phyloP scores from a whole-genome alignment of 2,888 invertebrate genomes.

The Priocnemis perturbator region DNA sequence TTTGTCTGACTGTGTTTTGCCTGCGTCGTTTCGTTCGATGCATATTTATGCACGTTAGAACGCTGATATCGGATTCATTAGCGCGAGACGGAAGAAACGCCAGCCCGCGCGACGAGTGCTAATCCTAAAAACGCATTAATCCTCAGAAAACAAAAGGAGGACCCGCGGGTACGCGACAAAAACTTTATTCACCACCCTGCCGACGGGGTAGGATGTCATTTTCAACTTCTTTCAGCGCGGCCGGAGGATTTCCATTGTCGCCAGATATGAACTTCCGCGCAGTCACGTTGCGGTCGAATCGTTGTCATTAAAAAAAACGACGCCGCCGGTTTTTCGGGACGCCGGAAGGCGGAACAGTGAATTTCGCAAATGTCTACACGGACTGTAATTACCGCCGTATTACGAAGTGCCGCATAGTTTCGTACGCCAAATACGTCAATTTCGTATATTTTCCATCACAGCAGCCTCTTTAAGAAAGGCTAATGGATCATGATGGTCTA shows the following conservation, averaged over 20 bases:
- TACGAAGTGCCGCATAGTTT: background rate
- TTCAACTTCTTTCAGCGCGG: slow-evolving; percentile 1
- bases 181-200: slow-evolving; percentile 3
- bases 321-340: background rate
- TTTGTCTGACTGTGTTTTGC: too few relatives aligned
- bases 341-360: slow-evolving; percentile 5
- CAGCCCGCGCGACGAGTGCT: background rate
- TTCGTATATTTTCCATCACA: too few relatives aligned
- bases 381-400: too few relatives aligned
- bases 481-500: too few relatives aligned
- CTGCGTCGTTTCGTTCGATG: background rate
- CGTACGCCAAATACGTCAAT: slow-evolving; percentile 8
- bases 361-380: slow-evolving; percentile 3
- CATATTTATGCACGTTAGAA: too few relatives aligned
- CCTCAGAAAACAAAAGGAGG: slow-evolving; percentile 2
- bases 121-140: slow-evolving; percentile 10
- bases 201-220: slow-evolving; percentile 4
- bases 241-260: slow-evolving; percentile 1
- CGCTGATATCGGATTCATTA: slow-evolving; percentile 3
- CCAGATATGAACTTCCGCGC: slow-evolving; percentile 7
- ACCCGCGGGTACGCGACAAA: background rate
- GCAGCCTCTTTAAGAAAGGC: too few relatives aligned
- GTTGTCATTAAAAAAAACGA: slow-evolving; percentile 1
- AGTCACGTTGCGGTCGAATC: slow-evolving; percentile 3
- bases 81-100: background rate